Conservation (phyloP, 1,140 invertebrate genomes). For the Dysdera silvatica region DNA sequence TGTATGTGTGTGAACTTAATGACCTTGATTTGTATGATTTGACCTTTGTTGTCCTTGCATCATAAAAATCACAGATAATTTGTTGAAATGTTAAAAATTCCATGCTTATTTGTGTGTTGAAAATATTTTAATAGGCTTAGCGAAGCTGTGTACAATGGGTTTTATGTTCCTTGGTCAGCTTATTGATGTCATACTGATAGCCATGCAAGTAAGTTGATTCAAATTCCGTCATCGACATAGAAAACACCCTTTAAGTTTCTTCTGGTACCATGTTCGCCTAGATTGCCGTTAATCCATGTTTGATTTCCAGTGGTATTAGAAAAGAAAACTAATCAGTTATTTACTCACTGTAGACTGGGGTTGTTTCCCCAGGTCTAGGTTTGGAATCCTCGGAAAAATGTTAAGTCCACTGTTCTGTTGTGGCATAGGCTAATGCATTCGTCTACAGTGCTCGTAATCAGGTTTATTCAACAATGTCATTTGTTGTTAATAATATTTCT, state of each 20-base stretch:
- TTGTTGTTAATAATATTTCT: no score
- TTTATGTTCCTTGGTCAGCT: conserved; percentile 94
- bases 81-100: background rate
- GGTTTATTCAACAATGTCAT: no score
- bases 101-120: background rate
- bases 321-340: no score
- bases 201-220: conserved; percentile 56
- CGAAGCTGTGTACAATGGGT: conserved; percentile 90
- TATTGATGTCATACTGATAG: conserved; percentile 89
- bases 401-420: no score
- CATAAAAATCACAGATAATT: background rate
- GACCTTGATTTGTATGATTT: background rate
- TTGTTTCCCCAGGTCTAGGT: no score
- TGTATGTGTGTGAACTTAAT: background rate
- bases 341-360: no score
- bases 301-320: no score
- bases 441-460: no score
- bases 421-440: no score
- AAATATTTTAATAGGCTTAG: conserved; percentile 58
- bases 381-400: no score
- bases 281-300: no score
- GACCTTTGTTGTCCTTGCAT: background rate
- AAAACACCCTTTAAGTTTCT: background rate
- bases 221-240: background rate
- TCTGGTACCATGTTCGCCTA: no score